Base-by-base conservation (phyloP, 1,140 invertebrate genomes). In the Propsilocerus akamusi region DNA sequence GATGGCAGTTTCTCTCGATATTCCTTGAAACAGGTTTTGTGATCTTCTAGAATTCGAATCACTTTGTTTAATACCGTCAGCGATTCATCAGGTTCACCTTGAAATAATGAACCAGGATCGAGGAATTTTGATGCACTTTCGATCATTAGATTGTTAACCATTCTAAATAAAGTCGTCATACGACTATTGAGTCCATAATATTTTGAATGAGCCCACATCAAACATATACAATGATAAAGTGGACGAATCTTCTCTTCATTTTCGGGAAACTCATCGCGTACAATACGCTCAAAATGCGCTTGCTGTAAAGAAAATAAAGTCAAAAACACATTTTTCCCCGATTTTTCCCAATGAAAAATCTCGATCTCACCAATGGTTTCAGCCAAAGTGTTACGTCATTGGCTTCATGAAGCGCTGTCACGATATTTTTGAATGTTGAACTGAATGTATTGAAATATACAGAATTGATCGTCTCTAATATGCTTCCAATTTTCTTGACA, bases 201-300 rank as follows among this genome's bases (percentile, higher is more conserved):
- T 54, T 78, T 75, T 0, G 86, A 92, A 58, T 84, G 77, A 1
- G 79, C 76, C 89, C 89, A 94, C 8, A 88, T 68, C 4, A 91
- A 64, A 49, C 85, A 86, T 5, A 92, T 72, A n/a, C 76, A 80
- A 55, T 91, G 67, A 26, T 76, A 65, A 58, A 88, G 63, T 0
- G 79, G 75, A 47, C 76, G 72, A 26, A 93, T 69, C 14, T 76
- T 67, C 3, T 64, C 41, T 22, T 69, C 63, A 3, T 76, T 64
- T 28, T 86, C 78, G 20, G 69, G 63, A 56, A 89, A 81, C 32
- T 82, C 77, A 0, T 67, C 71, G 26, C 72, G 74, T 58, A 89
- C 81, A 48, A 90, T 75, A 24, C 70, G 72, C 46, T 82, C 76
- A 55, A 92, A 75, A 54, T 78, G 71, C 30, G 61, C 63, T 52